A percentile compares a stretch with the other conserved stretches of the same genome.
Conservation (phyloP, 2,113 vertebrate genomes). For the Gorsachius goisagi region DNA sequence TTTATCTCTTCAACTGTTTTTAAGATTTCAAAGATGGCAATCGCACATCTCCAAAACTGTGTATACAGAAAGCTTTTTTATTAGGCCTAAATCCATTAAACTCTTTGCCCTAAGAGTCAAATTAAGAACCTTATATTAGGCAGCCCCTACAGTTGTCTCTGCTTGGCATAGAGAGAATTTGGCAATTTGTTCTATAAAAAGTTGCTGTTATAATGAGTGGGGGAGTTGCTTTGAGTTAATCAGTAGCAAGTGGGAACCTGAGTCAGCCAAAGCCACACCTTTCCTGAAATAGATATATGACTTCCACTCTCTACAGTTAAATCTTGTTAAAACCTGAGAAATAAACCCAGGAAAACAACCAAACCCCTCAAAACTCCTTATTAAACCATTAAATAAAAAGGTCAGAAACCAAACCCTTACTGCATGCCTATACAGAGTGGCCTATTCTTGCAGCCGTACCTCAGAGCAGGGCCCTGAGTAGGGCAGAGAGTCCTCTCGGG, state of each 20-base stretch:
- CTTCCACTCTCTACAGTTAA: too few species aligned
- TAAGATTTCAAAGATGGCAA: not conserved
- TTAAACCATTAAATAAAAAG: not conserved
- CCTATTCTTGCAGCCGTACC: too few species aligned
- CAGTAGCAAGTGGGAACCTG: not conserved
- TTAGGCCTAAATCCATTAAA: not conserved
- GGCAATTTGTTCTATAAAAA: not conserved
- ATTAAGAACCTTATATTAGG: not conserved
- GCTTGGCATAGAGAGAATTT: not conserved
- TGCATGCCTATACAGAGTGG: fast-evolving
- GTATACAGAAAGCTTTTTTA: not conserved
- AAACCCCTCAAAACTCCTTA: not conserved
- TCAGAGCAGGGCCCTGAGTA: fast-evolving
- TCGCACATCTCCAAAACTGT: not conserved
- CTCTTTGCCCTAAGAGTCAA: not conserved
- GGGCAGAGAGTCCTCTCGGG: fast-evolving
- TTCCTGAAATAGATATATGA: not conserved
- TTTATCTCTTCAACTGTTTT: not conserved
- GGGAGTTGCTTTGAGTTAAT: not conserved
- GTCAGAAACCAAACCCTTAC: not conserved
- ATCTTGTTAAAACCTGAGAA: not conserved
- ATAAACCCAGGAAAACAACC: not conserved
- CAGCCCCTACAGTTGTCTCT: not conserved
- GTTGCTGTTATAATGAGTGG: not conserved
- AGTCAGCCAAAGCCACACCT: not conserved